Evolutionary conservation across 2,888 invertebrate genomes (phyloP).

Genomic region (Orthosia gracilis): DNA sequence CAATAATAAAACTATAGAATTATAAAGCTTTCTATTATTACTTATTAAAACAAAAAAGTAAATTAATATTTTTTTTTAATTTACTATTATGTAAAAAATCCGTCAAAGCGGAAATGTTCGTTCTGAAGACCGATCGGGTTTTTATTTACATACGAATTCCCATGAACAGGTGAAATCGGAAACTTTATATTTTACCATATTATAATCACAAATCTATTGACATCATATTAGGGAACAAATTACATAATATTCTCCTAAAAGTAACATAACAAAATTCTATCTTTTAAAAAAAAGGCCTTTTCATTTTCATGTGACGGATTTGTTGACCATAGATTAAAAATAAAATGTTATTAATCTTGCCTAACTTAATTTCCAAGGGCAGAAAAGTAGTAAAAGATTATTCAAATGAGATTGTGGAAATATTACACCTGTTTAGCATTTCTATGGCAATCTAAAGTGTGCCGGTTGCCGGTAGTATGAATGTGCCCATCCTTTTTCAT

Average conservation of each 20-base stretch:
- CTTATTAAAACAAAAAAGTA: constrained; percentile 40
- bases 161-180: constrained; percentile 76
- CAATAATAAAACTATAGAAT: background rate
- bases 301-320: constrained; percentile 18
- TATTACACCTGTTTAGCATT: constrained; percentile 36
- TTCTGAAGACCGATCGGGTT: constrained; percentile 37
- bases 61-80: constrained; percentile 42
- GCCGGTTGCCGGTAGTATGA: constrained; percentile 14
- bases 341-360: constrained; percentile 4
- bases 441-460: constrained; percentile 24
- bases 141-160: constrained; percentile 77
- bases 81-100: constrained; percentile 60
- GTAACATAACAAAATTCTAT: constrained; percentile 7
- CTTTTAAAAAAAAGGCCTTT: background rate
- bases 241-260: constrained; percentile 54
- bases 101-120: constrained; percentile 65
- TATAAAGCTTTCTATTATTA: background rate
- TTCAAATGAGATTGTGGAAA: constrained; percentile 44
- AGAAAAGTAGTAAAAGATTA: constrained; percentile 22
- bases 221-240: constrained; percentile 72
- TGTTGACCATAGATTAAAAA: constrained; percentile 13
- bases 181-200: constrained; percentile 70
- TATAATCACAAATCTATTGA: constrained; percentile 74
- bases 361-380: constrained; percentile 33
- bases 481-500: constrained; percentile 28